Base-by-base conservation (phyloP, 1,140 invertebrate species). In the Sweltsa coloradensis region DNA sequence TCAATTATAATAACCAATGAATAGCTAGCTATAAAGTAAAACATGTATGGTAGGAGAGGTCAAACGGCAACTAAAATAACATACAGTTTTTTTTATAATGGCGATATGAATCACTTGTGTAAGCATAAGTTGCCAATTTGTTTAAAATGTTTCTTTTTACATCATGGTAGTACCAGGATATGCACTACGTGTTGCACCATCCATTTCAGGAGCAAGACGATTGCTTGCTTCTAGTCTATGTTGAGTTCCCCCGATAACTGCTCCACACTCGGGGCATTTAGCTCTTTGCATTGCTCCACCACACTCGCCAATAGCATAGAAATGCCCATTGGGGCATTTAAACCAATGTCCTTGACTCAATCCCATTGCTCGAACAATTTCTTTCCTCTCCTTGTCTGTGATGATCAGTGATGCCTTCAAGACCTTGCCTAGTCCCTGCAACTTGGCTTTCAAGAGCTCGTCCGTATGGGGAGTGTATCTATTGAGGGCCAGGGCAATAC, bases 231-330 rank as follows among this genome's bases (percentile, higher is more conserved):
- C 45, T 0, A 76, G 53, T 6, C 43, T 46, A 54, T 76, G 71
- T 37, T 51, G 46, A 0, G 9, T 18, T 6, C 74, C 74, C 7
- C 74, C 74, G 51, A 76, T 73, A 5, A 3, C 23, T 2, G 56
- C 61, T 0, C 57, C 55, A 53, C 74, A 77, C 37, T 74, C 73
- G 34, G 29, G 40, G 52, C 74, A 76, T 14, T 25, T 55, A 4
- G 53, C 27, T 47, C 58, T 55, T 52, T 63, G 44, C 54, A 60
- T 71, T 1, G 74, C 73, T 13, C 71, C 69, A 11, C 74, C 74
- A 57, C 74, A 76, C 23, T 76, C 71, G 9, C 60, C 63, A 47
- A 76, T 75, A 16, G 60, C 61, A 53, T 76, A 76, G 34, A 73
- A 51, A 53, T 76, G 74, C 19, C 73, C 74, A 53, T 73, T 72